Evolutionary conservation across 2,113 vertebrate species (phyloP), one percentile per base, ranked within the genome.

Genomic region (Plotosus lineatus): DNA sequence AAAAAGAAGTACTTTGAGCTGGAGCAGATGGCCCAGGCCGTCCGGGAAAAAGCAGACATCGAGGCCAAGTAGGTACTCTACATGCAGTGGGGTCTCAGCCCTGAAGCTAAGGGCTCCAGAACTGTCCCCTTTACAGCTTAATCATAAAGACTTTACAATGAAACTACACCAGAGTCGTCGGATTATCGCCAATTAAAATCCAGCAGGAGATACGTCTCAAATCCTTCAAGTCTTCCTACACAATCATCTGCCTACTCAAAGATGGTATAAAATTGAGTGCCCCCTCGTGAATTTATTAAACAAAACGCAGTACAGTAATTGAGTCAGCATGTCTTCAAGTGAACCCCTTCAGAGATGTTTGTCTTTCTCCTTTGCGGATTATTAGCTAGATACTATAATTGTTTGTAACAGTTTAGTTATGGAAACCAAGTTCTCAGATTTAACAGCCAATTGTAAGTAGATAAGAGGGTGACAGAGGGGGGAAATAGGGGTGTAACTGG

Each of bases 1-100:
- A 99, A 98, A 90, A 99, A 99, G 91, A 99, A 98, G 88, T 99
- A 99, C 93, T 98, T 96, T 87, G 98, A 99, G 92, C 94, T 94
- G 26, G 98, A 99, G 91, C 98, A 99, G 94, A 97, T 99, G 95
- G 98, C 98, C 83, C 97, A 99, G 40, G 94, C 97, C 15, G 94
- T 98, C 87, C 93, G 98, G 85, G 98, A 99, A 89, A 99, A 99
- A 90, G 96, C 96, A 1, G 98, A 98, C 91, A 97, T 99, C 48
- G 98, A 99, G 91, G 95, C 98, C 91, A 99, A 96, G 98, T 99
- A 94, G 86, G 97, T 95, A 86, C 88, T 84, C 26, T 28, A 56
- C 21, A 61, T 69, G 17, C 33, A 55, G 66, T 26, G 28, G 8
- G 63, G 77, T 78, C 36, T 71, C 33, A 65, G 28, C 26, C 31